Evolutionary conservation across 1,140 invertebrate species (phyloP), one percentile per base, ranked within the genome.

Genomic region (Drosophila nannoptera): DNA sequence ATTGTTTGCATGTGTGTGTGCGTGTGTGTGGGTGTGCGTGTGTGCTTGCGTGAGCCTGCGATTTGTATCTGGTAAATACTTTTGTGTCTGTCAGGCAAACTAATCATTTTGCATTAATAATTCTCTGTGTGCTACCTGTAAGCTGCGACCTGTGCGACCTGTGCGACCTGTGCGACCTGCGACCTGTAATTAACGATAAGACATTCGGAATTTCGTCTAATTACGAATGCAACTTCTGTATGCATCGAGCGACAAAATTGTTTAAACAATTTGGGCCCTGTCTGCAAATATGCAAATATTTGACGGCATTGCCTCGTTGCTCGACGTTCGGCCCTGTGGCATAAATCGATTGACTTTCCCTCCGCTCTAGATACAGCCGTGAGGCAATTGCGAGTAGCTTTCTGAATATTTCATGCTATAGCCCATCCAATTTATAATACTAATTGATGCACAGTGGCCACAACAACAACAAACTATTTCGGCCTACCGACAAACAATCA

Each of bases 51-150:
- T 22, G 22, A 22, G 22, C 22, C 22, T 2, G 22, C 22, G 22
- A 43, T 43, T 16, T 43, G 40, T 43, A 67, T 68, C 45, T 55
- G 49, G 36, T n/a, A 75, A 54, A 78, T 60, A 78, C 38, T 60
- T 43, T 64, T 58, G 56, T 43, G 50, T 45, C 55, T 36, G 46
- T 61, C 40, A 43, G 5, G n/a, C 22, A 55, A 75, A 64, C 75
- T 78, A 64, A 66, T 78, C 58, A 78, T 54, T 83, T 83, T 65
- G 35, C 63, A 74, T 84, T 74, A 86, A 80, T 70, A 83, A 80
- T 84, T 80, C 65, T 69, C 40, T 16, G 38, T 62, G 22, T 35
- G 69, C 42, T 50, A 7, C 38, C 55, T 80, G 53, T 66, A 64
- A 73, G 54, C 32, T 61, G 63, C 22, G 22, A 22, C 22, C 22